Evolutionary conservation across 1,140 invertebrate species (phyloP), one percentile per base, ranked within the genome.

Genomic region (Heliconius melpomene): DNA sequence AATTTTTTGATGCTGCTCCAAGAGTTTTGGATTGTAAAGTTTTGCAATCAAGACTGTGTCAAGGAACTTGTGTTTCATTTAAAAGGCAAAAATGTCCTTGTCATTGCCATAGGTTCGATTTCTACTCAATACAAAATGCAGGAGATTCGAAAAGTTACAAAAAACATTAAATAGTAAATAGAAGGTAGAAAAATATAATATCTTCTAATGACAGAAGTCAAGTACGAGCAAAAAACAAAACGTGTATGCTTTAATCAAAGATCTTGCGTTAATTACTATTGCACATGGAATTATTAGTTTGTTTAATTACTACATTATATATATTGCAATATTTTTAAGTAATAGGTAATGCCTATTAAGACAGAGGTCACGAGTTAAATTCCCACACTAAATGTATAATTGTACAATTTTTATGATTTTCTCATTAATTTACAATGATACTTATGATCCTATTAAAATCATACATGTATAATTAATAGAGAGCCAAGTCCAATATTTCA

Each of bases 1-100:
- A 83, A 81, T 80, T 86, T 84, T 82, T 84, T 77, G 77, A 77
- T 75, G 38, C 77, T 74, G 70, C 78, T 73, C 77, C 75, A 72
- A 71, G 78, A 79, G 74, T 82, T 80, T 83, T 81, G 54, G 70
- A 38, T 78, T 79, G 77, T 75, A 66, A 76, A 57, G 72, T 82
- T 85, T 79, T 80, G 23, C 78, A 79, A 79, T 79, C 20, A 70
- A 79, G 40, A 16, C 13, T 46, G 3, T 46, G 13, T 46, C 40
- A 46, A 16, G 13, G 40, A 13, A 0, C 3, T 46, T 11, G 13
- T 46, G 11, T 46, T 46, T 16, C 40, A 46, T 5, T 16, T 0
- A 46, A 46, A 16, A 16, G 40, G 5, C 40, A 13, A 13, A 13
- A 46, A 46, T 46, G 40, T 46, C 13, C 11, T 16, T 46, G 11